Conservation (phyloP, 2,113 vertebrate species). For the Peromyscus leucopus region DNA sequence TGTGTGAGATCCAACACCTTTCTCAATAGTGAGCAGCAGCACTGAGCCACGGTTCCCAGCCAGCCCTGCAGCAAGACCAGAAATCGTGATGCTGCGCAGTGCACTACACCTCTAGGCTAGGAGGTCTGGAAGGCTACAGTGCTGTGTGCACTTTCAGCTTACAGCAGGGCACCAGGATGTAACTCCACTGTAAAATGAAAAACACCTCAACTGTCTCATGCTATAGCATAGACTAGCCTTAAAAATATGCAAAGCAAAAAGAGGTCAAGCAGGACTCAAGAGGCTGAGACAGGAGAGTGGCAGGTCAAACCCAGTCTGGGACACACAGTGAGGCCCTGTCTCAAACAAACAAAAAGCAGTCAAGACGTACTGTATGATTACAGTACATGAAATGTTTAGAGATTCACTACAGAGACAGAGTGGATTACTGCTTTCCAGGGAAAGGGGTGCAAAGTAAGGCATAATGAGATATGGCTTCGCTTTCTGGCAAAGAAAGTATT, state of each 20-base stretch:
- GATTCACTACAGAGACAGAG: background rate
- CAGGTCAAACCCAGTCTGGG: background rate
- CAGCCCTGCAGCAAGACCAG: background rate
- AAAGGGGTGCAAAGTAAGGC: too few relatives aligned
- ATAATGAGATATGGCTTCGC: background rate
- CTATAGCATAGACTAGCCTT: background rate
- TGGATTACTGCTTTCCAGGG: background rate
- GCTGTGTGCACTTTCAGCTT: background rate
- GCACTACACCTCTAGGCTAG: too few relatives aligned
- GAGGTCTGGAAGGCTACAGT: background rate
- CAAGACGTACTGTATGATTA: accelerated
- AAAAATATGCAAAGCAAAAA: background rate
- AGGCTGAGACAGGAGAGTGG: background rate
- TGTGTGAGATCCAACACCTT: background rate
- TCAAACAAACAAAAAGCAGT: background rate
- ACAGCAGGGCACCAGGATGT: background rate
- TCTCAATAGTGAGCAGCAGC: background rate
- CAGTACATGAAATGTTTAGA: background rate
- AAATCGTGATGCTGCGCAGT: background rate
- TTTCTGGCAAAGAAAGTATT: background rate
- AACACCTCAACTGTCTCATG: background rate
- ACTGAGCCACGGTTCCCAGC: background rate
- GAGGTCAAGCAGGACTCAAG: background rate
- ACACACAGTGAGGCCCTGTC: background rate
- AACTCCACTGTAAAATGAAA: background rate